phyloP scores from a whole-genome alignment of 2,888 invertebrate species.

The Coremacera marginata region DNA sequence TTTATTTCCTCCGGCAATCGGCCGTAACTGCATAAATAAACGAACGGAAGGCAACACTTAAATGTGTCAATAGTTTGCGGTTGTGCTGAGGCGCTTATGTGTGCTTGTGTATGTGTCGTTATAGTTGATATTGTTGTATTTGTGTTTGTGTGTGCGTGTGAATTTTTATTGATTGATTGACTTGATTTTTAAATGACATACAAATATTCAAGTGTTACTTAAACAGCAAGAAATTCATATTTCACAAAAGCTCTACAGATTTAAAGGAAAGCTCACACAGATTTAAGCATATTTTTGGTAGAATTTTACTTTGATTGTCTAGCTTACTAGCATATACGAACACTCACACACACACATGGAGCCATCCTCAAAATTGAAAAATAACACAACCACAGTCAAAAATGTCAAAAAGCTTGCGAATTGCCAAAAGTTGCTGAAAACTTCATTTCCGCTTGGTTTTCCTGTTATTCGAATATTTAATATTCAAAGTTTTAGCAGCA shows the following conservation, averaged over 20 bases:
- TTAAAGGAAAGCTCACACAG: too few species aligned
- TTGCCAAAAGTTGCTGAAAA: neutral
- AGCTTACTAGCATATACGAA: too few species aligned
- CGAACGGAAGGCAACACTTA: constrained; percentile 23
- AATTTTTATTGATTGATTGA: too few species aligned
- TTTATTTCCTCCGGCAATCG: neutral
- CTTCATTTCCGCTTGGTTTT: constrained; percentile 28
- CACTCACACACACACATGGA: neutral
- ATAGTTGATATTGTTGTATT: neutral
- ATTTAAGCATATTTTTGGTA: too few species aligned
- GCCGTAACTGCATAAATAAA: constrained; percentile 9
- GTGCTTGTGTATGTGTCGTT: neutral
- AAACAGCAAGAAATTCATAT: too few species aligned
- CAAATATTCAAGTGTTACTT: too few species aligned
- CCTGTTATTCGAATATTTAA: constrained; percentile 27
- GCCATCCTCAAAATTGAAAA: too few species aligned
- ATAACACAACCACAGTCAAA: too few species aligned
- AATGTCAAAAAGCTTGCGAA: neutral
- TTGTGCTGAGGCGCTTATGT: constrained; percentile 17
- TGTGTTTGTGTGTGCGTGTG: neutral
- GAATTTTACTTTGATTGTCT: neutral
- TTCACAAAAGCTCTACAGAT: too few species aligned
- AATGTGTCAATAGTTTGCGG: constrained; percentile 38
- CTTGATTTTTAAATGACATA: too few species aligned
- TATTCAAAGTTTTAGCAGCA: constrained; percentile 14